Evolutionary conservation across 2,113 vertebrate genomes (phyloP), one percentile per base, ranked within the genome.

Genomic region (Agapornis roseicollis): DNA sequence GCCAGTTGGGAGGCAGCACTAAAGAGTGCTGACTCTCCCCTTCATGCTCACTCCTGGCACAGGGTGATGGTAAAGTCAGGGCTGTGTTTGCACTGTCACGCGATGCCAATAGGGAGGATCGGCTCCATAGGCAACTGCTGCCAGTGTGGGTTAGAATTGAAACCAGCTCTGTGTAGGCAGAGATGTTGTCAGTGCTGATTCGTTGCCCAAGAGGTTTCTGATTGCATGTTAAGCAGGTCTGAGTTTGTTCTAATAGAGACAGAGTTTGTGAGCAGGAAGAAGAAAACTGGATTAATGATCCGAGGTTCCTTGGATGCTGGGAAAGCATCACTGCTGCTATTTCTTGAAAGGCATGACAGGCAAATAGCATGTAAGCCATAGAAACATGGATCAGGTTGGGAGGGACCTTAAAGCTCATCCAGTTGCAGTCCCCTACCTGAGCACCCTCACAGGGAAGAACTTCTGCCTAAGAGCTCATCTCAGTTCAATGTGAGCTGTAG

Each of bases 61-160:
- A 5, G 8, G 49, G 5, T 1, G 11, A 46, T 23, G 78, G 35
- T n/a, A 63, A 58, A 82, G 79, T 19, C 82, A 64, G 79, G 83
- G 76, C 44, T 24, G 66, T 15, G 7, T 79, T 60, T 35, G 79
- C 58, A 1, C n/a, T 20, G 64, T 53, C 92, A 92, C 31, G 29
- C 58, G 4, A 49, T 31, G 84, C 22, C 0, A 10, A 4, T 6
- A 14, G 55, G 76, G 41, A 41, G 66, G 39, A 42, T 13, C 53
- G 41, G 56, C 85, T 72, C 72, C 10, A 0, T 3, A 1, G 13
- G 35, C 14, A 25, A 14, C 86, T 33, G 47, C 64, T 39, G 31
- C 2, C 69, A 25, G 25, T 0, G 22, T 2, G 25, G 2, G 1
- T 24, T 6, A 17, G 28, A 19, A 23, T 2, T 27, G 50, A 56